Conservation (phyloP, 2,797 vertebrate species). For the Gymnoscopelus braueri region DNA sequence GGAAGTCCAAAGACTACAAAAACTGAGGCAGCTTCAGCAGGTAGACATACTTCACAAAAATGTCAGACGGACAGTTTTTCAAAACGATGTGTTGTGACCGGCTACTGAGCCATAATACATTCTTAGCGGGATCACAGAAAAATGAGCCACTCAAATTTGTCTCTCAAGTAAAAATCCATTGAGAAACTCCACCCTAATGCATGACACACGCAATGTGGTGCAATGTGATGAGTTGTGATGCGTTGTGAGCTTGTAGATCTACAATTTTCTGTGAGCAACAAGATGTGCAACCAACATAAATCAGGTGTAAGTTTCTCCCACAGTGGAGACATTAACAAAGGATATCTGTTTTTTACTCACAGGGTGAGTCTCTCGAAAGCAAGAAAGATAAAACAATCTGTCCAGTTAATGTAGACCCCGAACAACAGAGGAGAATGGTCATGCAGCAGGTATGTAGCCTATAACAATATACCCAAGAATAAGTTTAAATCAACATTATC, state of each 20-base stretch:
- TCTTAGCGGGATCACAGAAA: too few relatives aligned
- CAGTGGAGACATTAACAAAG: conserved; percentile 6
- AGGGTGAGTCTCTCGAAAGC: conserved; percentile 57
- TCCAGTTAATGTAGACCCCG: conserved; percentile 51
- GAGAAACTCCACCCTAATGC: too few relatives aligned
- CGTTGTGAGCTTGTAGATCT: too few relatives aligned
- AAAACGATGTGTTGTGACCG: too few relatives aligned
- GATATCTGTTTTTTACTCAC: conserved; percentile 3
- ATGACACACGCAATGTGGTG: too few relatives aligned
- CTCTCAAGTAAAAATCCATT: too few relatives aligned
- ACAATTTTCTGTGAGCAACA: too few relatives aligned
- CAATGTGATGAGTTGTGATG: too few relatives aligned
- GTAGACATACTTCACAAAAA: conserved; percentile 49
- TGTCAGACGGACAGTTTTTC: too few relatives aligned
- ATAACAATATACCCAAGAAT: neutral
- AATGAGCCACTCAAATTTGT: too few relatives aligned
- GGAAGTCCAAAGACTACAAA: conserved; percentile 54
- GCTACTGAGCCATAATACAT: too few relatives aligned
- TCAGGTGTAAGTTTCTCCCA: neutral
- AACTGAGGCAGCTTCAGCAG: conserved; percentile 37
- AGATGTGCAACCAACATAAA: too few relatives aligned
- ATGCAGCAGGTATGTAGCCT: conserved; percentile 79
- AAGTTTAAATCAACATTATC: neutral
- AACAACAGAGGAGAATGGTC: conserved; percentile 79
- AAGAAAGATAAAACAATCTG: conserved; percentile 45